Evolutionary conservation across 2,797 vertebrate species (phyloP).

Genomic region (Cichlasoma orientale): DNA sequence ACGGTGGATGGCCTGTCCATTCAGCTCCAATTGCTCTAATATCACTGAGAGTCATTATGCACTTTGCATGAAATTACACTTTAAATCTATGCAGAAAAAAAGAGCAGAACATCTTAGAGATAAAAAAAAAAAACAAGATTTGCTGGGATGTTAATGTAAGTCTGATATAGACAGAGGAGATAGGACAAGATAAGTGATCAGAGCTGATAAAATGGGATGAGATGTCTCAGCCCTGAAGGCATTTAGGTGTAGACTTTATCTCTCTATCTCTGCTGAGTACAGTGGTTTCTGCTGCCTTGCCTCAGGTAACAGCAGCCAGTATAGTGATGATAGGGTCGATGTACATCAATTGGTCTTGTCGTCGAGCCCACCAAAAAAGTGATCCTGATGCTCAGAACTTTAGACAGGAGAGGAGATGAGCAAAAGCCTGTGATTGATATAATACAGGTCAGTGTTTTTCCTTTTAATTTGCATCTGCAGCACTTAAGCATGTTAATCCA

Average conservation of each 20-base stretch:
- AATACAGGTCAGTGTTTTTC: slow-evolving; percentile 23
- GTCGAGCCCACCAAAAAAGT: not conserved
- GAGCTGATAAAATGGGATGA: slow-evolving; percentile 69
- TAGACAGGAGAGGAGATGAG: not conserved
- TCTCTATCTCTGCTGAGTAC: slow-evolving; percentile 21
- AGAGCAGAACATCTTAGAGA: slow-evolving; percentile 55
- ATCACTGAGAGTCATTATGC: slow-evolving; percentile 22
- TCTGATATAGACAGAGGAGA: slow-evolving; percentile 34
- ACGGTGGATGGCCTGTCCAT: slow-evolving; percentile 8
- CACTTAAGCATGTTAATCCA: slow-evolving; percentile 40
- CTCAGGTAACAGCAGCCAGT: slow-evolving; percentile 53
- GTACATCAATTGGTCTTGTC: slow-evolving; percentile 16
- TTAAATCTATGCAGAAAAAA: slow-evolving; percentile 47
- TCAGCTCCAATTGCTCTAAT: slow-evolving; percentile 33
- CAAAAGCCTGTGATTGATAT: slow-evolving; percentile 10
- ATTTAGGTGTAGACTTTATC: slow-evolving; percentile 62
- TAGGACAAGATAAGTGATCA: slow-evolving; percentile 64
- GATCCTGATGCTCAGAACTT: not conserved
- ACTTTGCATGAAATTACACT: slow-evolving; percentile 47
- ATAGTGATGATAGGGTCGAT: slow-evolving; percentile 24
- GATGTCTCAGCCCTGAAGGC: slow-evolving; percentile 63
- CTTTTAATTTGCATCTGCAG: slow-evolving; percentile 38
- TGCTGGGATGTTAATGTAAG: slow-evolving; percentile 47
- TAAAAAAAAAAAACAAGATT: slow-evolving; percentile 21
- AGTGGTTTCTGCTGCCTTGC: slow-evolving; percentile 46